phyloP scores from a whole-genome alignment of 2,888 invertebrate species.

The Chrysotoxum bicinctum region DNA sequence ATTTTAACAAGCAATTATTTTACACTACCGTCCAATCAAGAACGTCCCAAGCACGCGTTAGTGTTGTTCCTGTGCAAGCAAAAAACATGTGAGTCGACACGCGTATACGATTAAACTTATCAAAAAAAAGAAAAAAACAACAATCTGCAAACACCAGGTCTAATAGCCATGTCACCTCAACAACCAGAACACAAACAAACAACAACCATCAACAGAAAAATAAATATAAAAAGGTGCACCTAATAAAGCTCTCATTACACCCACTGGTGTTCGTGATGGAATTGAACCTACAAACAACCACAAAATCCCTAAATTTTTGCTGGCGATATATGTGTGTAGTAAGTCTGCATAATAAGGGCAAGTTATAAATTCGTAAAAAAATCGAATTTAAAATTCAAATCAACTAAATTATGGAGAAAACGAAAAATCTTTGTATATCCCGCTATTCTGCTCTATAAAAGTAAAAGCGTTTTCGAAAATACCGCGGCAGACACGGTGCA shows the following conservation, averaged over 20 bases:
- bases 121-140: neutral
- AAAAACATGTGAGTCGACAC: conserved; percentile 31
- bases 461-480: too few relatives aligned
- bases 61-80: neutral
- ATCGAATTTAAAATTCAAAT: neutral
- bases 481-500: too few relatives aligned
- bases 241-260: conserved; percentile 19
- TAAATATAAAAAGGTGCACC: neutral
- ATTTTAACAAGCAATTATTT: conserved; percentile 43
- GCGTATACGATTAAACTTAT: conserved; percentile 21
- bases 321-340: neutral
- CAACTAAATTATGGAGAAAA: neutral
- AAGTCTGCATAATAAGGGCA: neutral
- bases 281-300: neutral
- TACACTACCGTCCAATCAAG: conserved; percentile 23
- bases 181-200: conserved; percentile 11
- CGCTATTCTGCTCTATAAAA: too few relatives aligned
- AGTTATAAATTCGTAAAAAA: neutral
- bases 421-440: too few relatives aligned
- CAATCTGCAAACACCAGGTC: conserved; percentile 20
- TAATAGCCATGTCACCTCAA: conserved; percentile 31
- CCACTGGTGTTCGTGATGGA: neutral
- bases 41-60: conserved; percentile 14
- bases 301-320: neutral
- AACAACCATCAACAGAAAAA: neutral